Base-by-base conservation (phyloP, 2,888 invertebrate genomes). In the Lysandra bellargus region DNA sequence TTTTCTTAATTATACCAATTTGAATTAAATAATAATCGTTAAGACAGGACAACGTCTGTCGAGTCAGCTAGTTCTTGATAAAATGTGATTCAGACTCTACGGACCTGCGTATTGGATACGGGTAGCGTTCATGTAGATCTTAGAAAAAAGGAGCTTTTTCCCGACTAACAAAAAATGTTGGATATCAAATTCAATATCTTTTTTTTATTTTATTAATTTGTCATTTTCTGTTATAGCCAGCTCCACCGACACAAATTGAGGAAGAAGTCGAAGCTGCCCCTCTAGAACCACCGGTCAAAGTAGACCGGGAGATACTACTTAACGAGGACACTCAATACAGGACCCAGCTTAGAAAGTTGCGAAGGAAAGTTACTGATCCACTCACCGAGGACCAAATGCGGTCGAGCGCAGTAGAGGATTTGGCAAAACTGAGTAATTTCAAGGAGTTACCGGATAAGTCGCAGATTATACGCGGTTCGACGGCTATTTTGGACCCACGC, bases 381-480 rank as follows among this genome's bases (percentile, higher is more conserved):
- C 87, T 94, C 0, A 84, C 87, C 1, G 91, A 93, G 79, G 80
- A 84, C 5, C 84, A 86, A 0, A 2, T 85, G 0, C 85, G 86
- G 17, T 81, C 88, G 1, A 88, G 92, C 0, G 85, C 92, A 1
- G 91, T 94, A 1, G 88, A 95, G 76, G 96, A 97, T 83, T 86
- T 96, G 7, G 83, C 86, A 0, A 92, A 95, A 75, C 95, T 94
- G 0, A 94, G 90, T 80, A 96, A 96, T 84, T 97, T 96, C 83
- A 90, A 92, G 78, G 86, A 90, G 30, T 86, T 96, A 69, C 96
- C 96, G 0, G 96, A 96, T 83, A 94, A 94, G 5, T 95, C 95
- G 0, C 94, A 96, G 86, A 95, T 96, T 23, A 89, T 97, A 0
- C 89, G 95, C 80, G 96, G 96, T 0, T 85, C 88, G 0, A 85